A percentile compares a stretch with the other conserved stretches of the same genome.
Evolutionary conservation across 2,888 invertebrate genomes (phyloP).

Genomic region (Girardia tigrina): DNA sequence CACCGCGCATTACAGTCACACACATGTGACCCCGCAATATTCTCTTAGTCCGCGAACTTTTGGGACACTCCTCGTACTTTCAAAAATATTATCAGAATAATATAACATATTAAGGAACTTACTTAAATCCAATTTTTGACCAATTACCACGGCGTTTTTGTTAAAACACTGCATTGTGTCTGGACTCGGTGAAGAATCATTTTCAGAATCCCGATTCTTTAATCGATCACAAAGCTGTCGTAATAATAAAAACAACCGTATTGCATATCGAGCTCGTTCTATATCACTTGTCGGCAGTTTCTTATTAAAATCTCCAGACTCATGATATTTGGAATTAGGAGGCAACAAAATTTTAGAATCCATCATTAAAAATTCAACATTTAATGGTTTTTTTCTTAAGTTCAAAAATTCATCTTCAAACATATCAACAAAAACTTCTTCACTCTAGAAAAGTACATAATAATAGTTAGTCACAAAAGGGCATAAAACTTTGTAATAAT

Average conservation of each 20-base stretch:
- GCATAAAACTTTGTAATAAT: not conserved
- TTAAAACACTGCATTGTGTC: slow-evolving; percentile 76
- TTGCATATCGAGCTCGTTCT: slow-evolving; percentile 58
- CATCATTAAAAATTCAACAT: slow-evolving; percentile 84
- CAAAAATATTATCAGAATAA: no score
- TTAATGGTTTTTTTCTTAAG: slow-evolving; percentile 39
- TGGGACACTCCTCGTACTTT: no score
- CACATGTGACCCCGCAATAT: no score
- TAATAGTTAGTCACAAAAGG: not conserved
- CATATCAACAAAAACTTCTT: slow-evolving; percentile 93
- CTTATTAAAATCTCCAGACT: slow-evolving; percentile 73
- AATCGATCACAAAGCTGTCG: slow-evolving; percentile 52
- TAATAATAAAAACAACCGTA: slow-evolving; percentile 72
- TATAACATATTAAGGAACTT: no score
- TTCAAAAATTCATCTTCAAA: slow-evolving; percentile 75
- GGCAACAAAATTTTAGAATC: slow-evolving; percentile 83
- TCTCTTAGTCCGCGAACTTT: no score
- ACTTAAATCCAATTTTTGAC: slow-evolving; percentile 89
- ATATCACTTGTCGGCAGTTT: slow-evolving; percentile 89
- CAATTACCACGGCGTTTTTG: slow-evolving; percentile 73
- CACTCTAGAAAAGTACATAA: slow-evolving; percentile 52
- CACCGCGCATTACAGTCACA: no score
- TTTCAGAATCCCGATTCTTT: slow-evolving; percentile 62
- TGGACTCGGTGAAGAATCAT: slow-evolving; percentile 72
- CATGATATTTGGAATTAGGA: slow-evolving; percentile 85